Percentiles rank a stretch among this genome's conserved stretches.
Conservation (phyloP, 2,888 invertebrate species). For the Pardosa pseudoannulata region DNA sequence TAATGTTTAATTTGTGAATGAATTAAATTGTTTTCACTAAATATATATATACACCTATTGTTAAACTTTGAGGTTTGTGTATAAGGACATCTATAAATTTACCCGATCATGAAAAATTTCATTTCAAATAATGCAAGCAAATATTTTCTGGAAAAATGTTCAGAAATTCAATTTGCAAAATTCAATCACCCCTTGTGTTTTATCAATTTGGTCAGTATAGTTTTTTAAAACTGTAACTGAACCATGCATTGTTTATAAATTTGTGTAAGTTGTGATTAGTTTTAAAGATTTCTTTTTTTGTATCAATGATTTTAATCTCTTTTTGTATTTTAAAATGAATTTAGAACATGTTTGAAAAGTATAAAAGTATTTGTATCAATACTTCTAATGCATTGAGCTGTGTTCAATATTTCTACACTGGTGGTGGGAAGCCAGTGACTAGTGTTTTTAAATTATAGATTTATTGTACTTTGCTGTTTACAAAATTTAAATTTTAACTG, state of each 20-base stretch:
- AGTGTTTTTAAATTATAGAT: slow-evolving; percentile 19
- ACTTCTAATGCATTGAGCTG: slow-evolving; percentile 21
- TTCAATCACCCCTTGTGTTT: slow-evolving; percentile 21
- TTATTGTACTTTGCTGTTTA: background rate
- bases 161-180: slow-evolving; percentile 48
- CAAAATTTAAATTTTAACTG: slow-evolving; percentile 22
- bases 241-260: slow-evolving; percentile 31
- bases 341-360: slow-evolving; percentile 8
- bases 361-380: slow-evolving; percentile 25
- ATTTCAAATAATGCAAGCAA: slow-evolving; percentile 3
- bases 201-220: slow-evolving; percentile 21
- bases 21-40: too few species aligned
- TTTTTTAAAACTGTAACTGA: slow-evolving; percentile 40
- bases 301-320: slow-evolving; percentile 41
- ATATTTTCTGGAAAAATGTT: slow-evolving; percentile 46
- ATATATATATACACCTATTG: too few species aligned
- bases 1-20: background rate
- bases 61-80: too few species aligned
- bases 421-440: slow-evolving; percentile 44
- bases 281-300: slow-evolving; percentile 29
- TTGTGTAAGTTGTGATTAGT: slow-evolving; percentile 35
- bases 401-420: slow-evolving; percentile 51
- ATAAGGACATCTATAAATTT: background rate
- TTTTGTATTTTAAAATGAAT: slow-evolving; percentile 27
- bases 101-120: background rate